A percentile compares a stretch with the other conserved stretches of the same genome.
Evolutionary conservation across 2,888 invertebrate species (phyloP).

Genomic region (Sarcophaga caerulescens): DNA sequence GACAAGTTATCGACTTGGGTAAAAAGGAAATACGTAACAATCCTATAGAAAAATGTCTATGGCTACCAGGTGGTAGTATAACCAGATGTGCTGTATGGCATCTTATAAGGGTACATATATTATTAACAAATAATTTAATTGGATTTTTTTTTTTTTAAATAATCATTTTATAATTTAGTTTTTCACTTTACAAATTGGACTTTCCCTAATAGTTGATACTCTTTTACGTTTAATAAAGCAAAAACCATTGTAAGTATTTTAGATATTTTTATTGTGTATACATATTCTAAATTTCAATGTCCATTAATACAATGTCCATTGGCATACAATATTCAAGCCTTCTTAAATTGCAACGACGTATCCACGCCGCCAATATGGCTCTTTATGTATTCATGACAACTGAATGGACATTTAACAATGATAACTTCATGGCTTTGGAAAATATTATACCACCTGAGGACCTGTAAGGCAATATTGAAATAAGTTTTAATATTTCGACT

Average conservation of each 20-base stretch:
- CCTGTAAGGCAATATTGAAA: constrained; percentile 19
- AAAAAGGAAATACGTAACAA: constrained; percentile 82
- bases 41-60: constrained; percentile 87
- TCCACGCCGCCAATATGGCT: constrained; percentile 88
- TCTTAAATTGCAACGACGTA: constrained; percentile 89
- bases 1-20: constrained; percentile 84
- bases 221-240: constrained; percentile 85
- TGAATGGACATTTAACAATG: constrained; percentile 89
- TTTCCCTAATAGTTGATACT: constrained; percentile 87
- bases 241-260: constrained; percentile 86
- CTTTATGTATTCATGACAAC: constrained; percentile 88
- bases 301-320: background rate
- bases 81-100: constrained; percentile 84
- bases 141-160: background rate
- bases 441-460: constrained; percentile 55
- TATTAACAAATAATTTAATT: background rate
- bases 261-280: background rate
- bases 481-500: background rate
- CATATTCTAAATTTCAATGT: background rate
- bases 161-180: constrained; percentile 80
- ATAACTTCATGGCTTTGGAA: constrained; percentile 80
- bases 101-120: constrained; percentile 83
- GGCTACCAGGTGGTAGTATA: constrained; percentile 85
- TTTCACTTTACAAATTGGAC: constrained; percentile 88
- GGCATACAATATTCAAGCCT: constrained; percentile 83